Evolutionary conservation across 2,113 vertebrate species (phyloP).

Genomic region (Callorhinus ursinus): DNA sequence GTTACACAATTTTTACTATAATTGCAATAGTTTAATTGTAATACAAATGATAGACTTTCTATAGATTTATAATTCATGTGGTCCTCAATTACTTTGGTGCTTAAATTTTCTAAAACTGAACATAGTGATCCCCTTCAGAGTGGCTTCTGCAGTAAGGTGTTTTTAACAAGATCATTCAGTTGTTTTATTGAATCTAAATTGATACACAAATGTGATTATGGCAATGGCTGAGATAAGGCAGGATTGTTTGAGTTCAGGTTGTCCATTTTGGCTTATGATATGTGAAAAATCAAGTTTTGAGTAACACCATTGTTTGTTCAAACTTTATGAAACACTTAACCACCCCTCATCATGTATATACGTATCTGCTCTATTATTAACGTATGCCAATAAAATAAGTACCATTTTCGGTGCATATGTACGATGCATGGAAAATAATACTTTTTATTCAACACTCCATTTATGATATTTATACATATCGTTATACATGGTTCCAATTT

Average conservation of each 20-base stretch:
- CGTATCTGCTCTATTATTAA: not conserved
- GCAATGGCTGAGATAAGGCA: not conserved
- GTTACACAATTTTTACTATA: not conserved
- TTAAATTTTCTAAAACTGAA: not conserved
- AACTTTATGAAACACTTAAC: not conserved
- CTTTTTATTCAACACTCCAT: too few species aligned
- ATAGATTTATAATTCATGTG: not conserved
- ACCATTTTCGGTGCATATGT: not conserved
- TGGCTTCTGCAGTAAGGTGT: not conserved
- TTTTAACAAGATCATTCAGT: not conserved
- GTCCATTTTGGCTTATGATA: not conserved
- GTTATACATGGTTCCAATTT: too few species aligned
- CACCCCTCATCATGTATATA: not conserved
- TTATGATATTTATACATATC: too few species aligned
- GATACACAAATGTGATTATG: not conserved
- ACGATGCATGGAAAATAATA: too few species aligned
- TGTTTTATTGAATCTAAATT: not conserved
- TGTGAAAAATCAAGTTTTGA: not conserved
- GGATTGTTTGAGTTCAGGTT: not conserved
- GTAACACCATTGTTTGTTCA: not conserved
- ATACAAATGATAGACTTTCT: not conserved
- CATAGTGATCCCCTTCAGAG: not conserved
- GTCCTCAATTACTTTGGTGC: not conserved
- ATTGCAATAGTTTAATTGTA: not conserved
- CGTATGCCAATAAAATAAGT: not conserved